phyloP scores from a whole-genome alignment of 1,140 invertebrate species.

The Lanistes nyassanus region DNA sequence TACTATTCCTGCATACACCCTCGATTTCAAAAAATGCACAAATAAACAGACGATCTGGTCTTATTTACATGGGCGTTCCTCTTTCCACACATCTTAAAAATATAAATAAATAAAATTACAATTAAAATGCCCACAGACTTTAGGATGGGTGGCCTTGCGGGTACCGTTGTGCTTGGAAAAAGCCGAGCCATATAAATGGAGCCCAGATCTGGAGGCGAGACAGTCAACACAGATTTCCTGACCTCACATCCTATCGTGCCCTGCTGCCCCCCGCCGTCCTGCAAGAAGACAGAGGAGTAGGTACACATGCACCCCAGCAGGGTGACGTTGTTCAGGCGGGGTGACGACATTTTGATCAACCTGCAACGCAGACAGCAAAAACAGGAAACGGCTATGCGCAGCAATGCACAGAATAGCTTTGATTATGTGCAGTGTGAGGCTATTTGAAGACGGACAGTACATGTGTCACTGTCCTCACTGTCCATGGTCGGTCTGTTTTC shows the following conservation, averaged over 20 bases:
- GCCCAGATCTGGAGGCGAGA: neutral
- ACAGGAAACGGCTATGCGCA: neutral
- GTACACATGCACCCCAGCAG: constrained; percentile 96
- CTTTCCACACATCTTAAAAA: neutral
- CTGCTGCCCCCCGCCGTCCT: constrained; percentile 28
- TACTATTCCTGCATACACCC: no score
- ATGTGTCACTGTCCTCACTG: no score
- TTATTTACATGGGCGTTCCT: neutral
- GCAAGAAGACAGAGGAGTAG: constrained; percentile 93
- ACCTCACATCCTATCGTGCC: neutral
- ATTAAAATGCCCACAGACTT: neutral
- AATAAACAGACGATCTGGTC: neutral
- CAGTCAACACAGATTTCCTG: neutral
- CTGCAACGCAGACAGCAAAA: neutral
- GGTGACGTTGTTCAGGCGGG: constrained; percentile 96
- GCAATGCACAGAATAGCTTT: neutral
- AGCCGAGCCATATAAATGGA: neutral
- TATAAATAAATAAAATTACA: neutral
- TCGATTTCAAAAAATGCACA: no score
- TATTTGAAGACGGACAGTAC: no score
- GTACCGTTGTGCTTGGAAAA: neutral
- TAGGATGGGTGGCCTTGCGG: neutral
- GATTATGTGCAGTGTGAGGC: neutral
- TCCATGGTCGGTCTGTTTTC: no score
- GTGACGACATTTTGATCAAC: constrained; percentile 90